These are phyloP conservation scores for Abramis brama DNA, from an alignment of 2,113 vertebrate species.

Conservation along the genomic window DNA sequence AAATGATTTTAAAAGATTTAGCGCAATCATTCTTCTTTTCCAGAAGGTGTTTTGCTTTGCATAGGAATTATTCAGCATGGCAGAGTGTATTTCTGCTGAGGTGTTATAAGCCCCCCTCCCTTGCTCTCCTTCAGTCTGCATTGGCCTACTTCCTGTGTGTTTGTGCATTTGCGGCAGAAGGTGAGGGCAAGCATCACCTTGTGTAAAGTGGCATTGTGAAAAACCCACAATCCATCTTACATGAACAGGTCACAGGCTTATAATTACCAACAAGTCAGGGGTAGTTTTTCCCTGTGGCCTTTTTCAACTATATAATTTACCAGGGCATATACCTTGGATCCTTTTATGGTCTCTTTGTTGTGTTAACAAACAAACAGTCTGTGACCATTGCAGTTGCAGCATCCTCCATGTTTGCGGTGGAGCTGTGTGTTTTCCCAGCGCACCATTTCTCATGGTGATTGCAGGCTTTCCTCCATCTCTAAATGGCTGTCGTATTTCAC, in stretches of 20 bases:
- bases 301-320: neutral
- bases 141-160: slow-evolving; percentile 42
- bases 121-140: neutral
- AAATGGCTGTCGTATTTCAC: slow-evolving; percentile 67
- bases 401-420: neutral
- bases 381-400: neutral
- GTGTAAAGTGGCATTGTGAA: neutral
- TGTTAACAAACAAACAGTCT: neutral
- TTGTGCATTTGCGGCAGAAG: neutral
- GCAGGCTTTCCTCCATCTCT: slow-evolving; percentile 46
- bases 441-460: slow-evolving; percentile 35
- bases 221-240: neutral
- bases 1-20: neutral
- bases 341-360: slow-evolving; percentile 29
- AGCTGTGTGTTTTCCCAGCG: slow-evolving; percentile 17
- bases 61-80: slow-evolving; percentile 39
- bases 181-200: neutral
- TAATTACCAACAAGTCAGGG: slow-evolving; percentile 5
- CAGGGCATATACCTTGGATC: neutral
- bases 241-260: neutral
- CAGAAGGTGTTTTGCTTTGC: slow-evolving; percentile 27
- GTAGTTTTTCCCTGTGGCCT: slow-evolving; percentile 4
- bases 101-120: slow-evolving; percentile 32
- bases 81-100: slow-evolving; percentile 46
- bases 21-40: neutral